Base-by-base conservation (phyloP, 2,888 invertebrate species). In the Morpho deidamia region DNA sequence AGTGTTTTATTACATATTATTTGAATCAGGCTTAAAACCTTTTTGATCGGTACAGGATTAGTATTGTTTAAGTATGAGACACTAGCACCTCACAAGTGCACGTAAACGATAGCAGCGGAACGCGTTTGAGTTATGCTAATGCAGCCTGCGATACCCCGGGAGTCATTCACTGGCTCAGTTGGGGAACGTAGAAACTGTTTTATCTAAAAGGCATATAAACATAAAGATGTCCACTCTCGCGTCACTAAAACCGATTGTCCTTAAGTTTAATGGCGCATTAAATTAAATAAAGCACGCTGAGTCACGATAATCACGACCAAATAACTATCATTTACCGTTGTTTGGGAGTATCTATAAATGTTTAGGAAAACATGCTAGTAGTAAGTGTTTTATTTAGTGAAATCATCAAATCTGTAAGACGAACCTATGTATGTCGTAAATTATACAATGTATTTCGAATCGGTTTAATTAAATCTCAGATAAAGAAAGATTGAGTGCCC, bases 211-310 rank as follows among this genome's bases (percentile, higher is more conserved):
- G 72, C 79, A 58, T 75, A 81, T 78, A 79, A 78, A 83, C 82
- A 80, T 87, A 85, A 85, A 85, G 72, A 80, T 80, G 81, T 80
- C 80, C 74, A 76, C 74, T 78, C 72, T 70, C 71, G 69, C 72
- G 74, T 81, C 83, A 83, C 81, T 82, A 78, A 84, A 83, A 75
- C 76, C 76, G 77, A 85, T 86, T 83, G 83, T 86, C 83, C 83
- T 88, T 86, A 87, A 87, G 86, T 82, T 84, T 87, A 77, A 86
- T 81, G 79, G 70, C 60, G 61, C 79, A 80, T 85, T 78, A 87
- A 86, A 83, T 82, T 82, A 81, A 83, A 74, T 70, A 66, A 72
- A 71, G 80, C 71, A 69, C 72, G 66, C 68, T 69, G 74, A 76
- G 68, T 78, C 76, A 76, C 62, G 71, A 70, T 81, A 78, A 82